A percentile compares a stretch with the other conserved stretches of the same genome.
These are phyloP conservation scores for Parazoanthus atlanticus DNA, from an alignment of 92 coral and sea anemone species.

Conservation along the genomic window DNA sequence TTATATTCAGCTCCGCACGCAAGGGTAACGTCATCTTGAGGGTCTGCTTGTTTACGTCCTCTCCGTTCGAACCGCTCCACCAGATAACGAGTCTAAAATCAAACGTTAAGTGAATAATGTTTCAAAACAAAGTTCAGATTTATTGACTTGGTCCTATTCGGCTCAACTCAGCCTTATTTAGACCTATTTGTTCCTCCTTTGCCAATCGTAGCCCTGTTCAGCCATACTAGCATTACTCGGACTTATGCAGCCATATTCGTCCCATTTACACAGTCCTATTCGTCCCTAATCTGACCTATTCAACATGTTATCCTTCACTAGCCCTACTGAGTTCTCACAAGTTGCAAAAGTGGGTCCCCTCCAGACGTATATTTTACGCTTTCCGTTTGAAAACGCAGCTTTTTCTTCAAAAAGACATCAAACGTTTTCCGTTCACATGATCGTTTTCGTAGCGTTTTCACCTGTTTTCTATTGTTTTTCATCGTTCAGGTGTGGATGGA, in stretches of 20 bases:
- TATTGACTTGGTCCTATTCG: too few species aligned
- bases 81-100: conserved; percentile 16
- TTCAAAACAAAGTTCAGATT: too few species aligned
- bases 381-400: too few species aligned
- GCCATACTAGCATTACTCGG: neutral
- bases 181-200: neutral
- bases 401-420: too few species aligned
- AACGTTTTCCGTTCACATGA: too few species aligned
- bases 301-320: neutral
- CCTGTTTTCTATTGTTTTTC: too few species aligned
- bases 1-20: conserved; percentile 49
- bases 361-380: too few species aligned
- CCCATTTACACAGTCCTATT: neutral
- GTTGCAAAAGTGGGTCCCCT: too few species aligned
- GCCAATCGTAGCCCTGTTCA: neutral
- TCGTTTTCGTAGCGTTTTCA: too few species aligned
- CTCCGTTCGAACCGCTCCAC: conserved; percentile 12
- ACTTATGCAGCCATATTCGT: neutral
- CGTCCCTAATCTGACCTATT: neutral
- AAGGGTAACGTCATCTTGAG: conserved; percentile 44
- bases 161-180: neutral
- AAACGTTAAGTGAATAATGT: neutral
- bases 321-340: neutral
- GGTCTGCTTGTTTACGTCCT: conserved; percentile 15
- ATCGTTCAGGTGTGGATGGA: too few species aligned